These are phyloP conservation scores for Cynoglossus semilaevis DNA, from an alignment of 2,113 vertebrate genomes.

Conservation along the genomic window DNA sequence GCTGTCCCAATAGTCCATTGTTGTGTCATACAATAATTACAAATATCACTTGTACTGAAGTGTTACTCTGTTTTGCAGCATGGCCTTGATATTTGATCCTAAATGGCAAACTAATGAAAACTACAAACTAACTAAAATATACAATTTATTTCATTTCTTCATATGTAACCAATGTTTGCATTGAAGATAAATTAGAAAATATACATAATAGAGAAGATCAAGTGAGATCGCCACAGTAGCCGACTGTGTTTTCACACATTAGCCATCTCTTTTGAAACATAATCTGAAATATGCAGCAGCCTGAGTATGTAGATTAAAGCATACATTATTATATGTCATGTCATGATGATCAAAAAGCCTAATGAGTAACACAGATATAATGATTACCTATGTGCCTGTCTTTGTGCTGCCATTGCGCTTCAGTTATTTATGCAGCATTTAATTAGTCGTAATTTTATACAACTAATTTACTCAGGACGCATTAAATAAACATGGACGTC, in stretches of 20 bases:
- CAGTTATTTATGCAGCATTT: slow-evolving; percentile 70
- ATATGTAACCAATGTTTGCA: too few relatives aligned
- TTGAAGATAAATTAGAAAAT: not conserved
- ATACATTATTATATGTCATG: slow-evolving; percentile 63
- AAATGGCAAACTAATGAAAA: too few relatives aligned
- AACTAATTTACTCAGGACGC: slow-evolving; percentile 74
- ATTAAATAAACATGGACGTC: slow-evolving; percentile 77
- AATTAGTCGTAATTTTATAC: slow-evolving; percentile 79
- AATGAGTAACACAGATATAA: slow-evolving; percentile 70
- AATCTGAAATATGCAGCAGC: slow-evolving; percentile 54
- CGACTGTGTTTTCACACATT: slow-evolving; percentile 16
- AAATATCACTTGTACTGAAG: slow-evolving; percentile 33
- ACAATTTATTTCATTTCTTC: slow-evolving; percentile 18
- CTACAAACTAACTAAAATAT: too few relatives aligned
- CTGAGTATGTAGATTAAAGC: slow-evolving; percentile 43
- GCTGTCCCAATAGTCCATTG: slow-evolving; percentile 58
- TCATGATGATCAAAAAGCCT: slow-evolving; percentile 65
- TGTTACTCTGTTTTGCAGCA: slow-evolving; percentile 4
- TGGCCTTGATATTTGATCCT: too few relatives aligned
- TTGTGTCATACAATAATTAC: slow-evolving; percentile 70
- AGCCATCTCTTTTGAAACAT: slow-evolving; percentile 28
- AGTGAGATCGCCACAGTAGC: not conserved
- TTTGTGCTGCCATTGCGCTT: slow-evolving; percentile 49
- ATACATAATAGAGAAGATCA: not conserved
- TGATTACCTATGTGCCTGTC: slow-evolving; percentile 65